A percentile compares a stretch with the other conserved stretches of the same genome.
Evolutionary conservation across 2,797 vertebrate genomes (phyloP).

Genomic region (Gymnocypris eckloni): DNA sequence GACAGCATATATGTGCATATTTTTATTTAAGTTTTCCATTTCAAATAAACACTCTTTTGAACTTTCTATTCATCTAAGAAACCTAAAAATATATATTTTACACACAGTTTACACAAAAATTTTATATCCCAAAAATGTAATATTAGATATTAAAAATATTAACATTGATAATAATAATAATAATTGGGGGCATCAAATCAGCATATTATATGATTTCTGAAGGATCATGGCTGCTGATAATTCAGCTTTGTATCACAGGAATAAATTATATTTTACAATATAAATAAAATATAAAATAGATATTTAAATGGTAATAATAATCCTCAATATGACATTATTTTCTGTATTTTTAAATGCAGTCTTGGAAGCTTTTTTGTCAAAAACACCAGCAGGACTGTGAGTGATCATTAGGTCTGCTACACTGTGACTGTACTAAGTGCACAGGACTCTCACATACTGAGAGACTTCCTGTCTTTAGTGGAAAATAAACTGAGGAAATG

Average conservation of each 20-base stretch:
- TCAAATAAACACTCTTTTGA: neutral
- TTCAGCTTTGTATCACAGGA: neutral
- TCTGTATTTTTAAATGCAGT: neutral
- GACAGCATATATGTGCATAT: neutral
- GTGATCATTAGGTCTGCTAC: slow-evolving; percentile 6
- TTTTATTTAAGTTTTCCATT: neutral
- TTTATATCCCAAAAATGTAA: too few species aligned
- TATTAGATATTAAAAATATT: neutral
- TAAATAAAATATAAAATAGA: neutral
- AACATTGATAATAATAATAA: neutral
- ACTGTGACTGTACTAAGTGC: neutral
- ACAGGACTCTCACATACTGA: neutral
- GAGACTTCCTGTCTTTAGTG: slow-evolving; percentile 13
- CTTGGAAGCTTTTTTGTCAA: neutral
- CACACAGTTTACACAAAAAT: neutral
- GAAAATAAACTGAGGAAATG: slow-evolving; percentile 32
- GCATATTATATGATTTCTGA: neutral
- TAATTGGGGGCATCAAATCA: neutral
- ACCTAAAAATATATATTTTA: neutral
- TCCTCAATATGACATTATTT: neutral
- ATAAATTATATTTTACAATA: neutral
- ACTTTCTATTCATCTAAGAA: neutral
- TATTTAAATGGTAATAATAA: neutral
- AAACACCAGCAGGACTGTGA: neutral
- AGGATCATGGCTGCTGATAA: neutral